A percentile compares a stretch with the other conserved stretches of the same genome.
These are phyloP conservation scores for Smutsia gigantea DNA, from an alignment of 2,797 vertebrate species.

Conservation along the genomic window DNA sequence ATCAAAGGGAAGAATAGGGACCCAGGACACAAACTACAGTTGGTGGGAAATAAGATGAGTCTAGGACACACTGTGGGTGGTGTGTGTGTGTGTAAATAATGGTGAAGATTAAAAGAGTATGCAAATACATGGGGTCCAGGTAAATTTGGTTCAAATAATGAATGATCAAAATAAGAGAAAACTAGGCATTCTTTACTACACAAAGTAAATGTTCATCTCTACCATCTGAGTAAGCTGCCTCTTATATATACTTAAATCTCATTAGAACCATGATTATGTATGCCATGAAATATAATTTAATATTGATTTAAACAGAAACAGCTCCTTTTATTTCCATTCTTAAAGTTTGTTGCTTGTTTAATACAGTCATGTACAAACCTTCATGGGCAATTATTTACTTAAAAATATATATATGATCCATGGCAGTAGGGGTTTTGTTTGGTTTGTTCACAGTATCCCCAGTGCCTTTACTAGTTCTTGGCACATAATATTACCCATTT, in stretches of 20 bases:
- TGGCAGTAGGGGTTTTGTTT: not conserved
- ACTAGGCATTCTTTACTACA: not conserved
- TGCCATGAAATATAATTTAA: not conserved
- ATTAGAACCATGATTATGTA: not conserved
- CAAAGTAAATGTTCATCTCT: not conserved
- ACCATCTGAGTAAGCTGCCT: not conserved
- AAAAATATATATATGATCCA: not conserved
- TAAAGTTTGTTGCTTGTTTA: not conserved
- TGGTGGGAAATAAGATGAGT: not conserved
- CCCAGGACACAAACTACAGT: not conserved
- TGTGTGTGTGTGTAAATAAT: not conserved
- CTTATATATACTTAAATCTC: not conserved
- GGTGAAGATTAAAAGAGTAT: not conserved
- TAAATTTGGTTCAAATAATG: not conserved
- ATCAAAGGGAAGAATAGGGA: not conserved
- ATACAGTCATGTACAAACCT: not conserved
- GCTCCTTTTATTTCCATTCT: not conserved
- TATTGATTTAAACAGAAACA: not conserved
- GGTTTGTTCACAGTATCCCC: not conserved
- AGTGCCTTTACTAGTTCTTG: not conserved
- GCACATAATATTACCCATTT: not conserved
- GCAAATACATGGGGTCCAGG: not conserved
- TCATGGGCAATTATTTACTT: not conserved
- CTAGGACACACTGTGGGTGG: not conserved
- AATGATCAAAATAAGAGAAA: not conserved